Base-by-base conservation (phyloP, 2,888 invertebrate genomes). In the Lithodes maja region DNA sequence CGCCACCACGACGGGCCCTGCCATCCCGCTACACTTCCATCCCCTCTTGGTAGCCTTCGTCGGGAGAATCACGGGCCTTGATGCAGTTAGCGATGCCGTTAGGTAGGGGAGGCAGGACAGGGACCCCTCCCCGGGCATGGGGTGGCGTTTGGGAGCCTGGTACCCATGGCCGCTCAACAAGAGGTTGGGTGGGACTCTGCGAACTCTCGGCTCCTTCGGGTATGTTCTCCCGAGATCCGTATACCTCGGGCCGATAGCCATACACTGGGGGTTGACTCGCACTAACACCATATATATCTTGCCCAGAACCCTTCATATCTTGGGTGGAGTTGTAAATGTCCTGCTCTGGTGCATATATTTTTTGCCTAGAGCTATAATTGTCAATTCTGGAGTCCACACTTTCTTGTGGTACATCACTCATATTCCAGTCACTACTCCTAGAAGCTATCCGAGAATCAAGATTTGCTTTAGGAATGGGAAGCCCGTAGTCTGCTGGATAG, bases 1-100 rank as follows among this genome's bases (percentile, higher is more conserved):
- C 85, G 68, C 85, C 85, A 77, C 85, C 15, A 5, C 78, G 78
- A 52, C 85, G 78, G 61, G n/a, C 85, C 85, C 85, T 78, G 77
- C 85, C 50, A 61, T 61, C 85, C 85, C 78, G 78, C 79, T 86
- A 90, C 61, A 90, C 90, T 77, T 89, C 90, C n/a, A 89, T 90
- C n/a, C 98, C 98, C 94, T 98, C 98, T 94, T 97, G 97, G 94
- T 97, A 98, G 91, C 97, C 97, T 94, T 98, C 98, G 93, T 98
- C 98, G 75, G 97, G 96, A 50, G 97, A 97, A 94, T 97, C 97
- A 93, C 97, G 96, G 93, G 93, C 92, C 83, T 93, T 92, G 91
- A 92, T 92, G 92, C 91, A 86, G 92, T 92, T 92, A 92, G 92
- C 91, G 96, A 94, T 97, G 95, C 92, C 97, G 97, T 90, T 88